Evolutionary conservation across 2,888 invertebrate species (phyloP), one percentile per base, ranked within the genome.

Genomic region (Allophyes oxyacanthae): DNA sequence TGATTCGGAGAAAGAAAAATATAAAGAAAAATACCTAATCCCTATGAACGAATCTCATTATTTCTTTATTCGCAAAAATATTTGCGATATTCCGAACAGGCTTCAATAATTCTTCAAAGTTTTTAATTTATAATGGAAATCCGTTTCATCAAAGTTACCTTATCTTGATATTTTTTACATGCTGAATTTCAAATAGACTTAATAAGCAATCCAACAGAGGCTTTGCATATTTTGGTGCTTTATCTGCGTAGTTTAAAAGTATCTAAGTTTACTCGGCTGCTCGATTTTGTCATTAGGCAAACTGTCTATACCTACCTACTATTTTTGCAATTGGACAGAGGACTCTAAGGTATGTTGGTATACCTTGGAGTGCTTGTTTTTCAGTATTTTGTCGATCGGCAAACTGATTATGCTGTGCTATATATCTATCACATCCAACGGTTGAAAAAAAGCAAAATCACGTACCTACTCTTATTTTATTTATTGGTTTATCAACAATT

Each of bases 121-220:
- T 71, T 72, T 55, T 54, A 64, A 60, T 72, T 67, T 64, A 53
- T 68, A 55, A 64, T 68, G 65, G 48, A 60, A 55, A 72, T 54
- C 61, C 34, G 51, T 68, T 68, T 37, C 30, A 50, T 61, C 28
- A 49, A 52, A 72, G 61, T 53, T 63, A 51, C 42, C 36, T 59
- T 57, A 45, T 72, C 44, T 46, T 32, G 28, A 30, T 66, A 51
- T 64, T 69, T 66, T 67, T 54, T 44, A 33, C 25, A 25, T 15
- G 25, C 43, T 36, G 9, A 33, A 13, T 44, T 52, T 66, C 36
- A 25, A 50, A 63, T 30, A 44, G 51, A 64, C 46, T 68, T 51
- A 55, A 50, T 33, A 62, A 55, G 37, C 6, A 11, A 25, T 10
- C 11, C 14, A 25, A 34, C 11, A n/a, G 7, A 13, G 13, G 13